Conservation (phyloP, 2,113 vertebrate species). For the Anser cygnoides region DNA sequence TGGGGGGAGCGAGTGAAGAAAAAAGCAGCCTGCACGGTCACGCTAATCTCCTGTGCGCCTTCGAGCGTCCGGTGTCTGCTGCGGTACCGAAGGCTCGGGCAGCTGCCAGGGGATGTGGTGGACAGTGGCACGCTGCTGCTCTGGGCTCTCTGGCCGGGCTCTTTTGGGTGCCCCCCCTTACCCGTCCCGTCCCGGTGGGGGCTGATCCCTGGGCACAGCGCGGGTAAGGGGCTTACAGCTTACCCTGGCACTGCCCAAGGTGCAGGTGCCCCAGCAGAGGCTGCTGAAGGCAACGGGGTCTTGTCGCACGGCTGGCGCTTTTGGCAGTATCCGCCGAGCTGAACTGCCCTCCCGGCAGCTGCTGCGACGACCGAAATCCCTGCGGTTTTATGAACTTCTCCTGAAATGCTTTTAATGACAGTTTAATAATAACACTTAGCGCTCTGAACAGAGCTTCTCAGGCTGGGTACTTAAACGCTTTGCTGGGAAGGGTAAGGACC, state of each 20-base stretch:
- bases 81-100: fast-evolving
- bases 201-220: too few relatives aligned
- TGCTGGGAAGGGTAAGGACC: background rate
- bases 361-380: conserved; percentile 19
- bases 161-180: too few relatives aligned
- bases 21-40: background rate
- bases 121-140: fast-evolving
- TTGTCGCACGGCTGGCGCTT: fast-evolving
- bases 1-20: background rate
- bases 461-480: conserved; percentile 3
- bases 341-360: background rate
- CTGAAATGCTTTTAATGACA: conserved; percentile 54
- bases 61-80: background rate
- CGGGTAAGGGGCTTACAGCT: too few relatives aligned
- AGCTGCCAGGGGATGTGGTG: fast-evolving
- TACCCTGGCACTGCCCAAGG: background rate
- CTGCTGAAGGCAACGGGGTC: background rate
- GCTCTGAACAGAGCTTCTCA: conserved; percentile 17
- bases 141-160: background rate
- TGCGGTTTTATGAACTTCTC: conserved; percentile 27
- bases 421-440: conserved; percentile 48
- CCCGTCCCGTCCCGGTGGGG: too few relatives aligned
- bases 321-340: background rate
- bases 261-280: fast-evolving
- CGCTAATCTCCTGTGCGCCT: background rate